These are phyloP conservation scores for Motacilla alba DNA, from an alignment of 2,113 vertebrate genomes.

Conservation along the genomic window DNA sequence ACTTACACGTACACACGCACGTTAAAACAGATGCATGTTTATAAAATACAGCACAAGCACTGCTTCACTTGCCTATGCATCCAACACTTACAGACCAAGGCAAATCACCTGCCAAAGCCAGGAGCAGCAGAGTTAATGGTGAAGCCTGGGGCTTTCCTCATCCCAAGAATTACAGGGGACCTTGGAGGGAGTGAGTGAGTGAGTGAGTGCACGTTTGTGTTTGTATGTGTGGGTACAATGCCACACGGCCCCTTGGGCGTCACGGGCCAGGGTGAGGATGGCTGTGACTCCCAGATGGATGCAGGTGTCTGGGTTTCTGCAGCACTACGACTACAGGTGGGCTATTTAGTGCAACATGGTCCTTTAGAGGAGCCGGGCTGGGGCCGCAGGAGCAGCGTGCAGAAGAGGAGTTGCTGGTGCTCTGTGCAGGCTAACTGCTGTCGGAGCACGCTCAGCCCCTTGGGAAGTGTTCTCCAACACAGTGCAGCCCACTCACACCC, in stretches of 20 bases:
- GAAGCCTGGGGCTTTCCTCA: background rate
- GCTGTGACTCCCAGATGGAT: background rate
- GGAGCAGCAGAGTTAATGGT: background rate
- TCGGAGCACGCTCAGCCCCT: background rate
- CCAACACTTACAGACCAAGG: background rate
- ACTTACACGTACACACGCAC: background rate
- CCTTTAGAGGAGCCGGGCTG: background rate
- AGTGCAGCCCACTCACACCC: background rate
- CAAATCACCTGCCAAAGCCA: background rate
- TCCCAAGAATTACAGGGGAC: background rate
- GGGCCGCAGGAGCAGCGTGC: background rate
- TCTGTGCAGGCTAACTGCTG: background rate
- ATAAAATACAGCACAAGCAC: slow-evolving; percentile 6
- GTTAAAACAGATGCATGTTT: background rate
- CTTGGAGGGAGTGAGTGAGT: background rate
- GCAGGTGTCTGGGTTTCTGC: slow-evolving; percentile 34
- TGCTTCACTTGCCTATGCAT: background rate
- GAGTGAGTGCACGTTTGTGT: background rate
- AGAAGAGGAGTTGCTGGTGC: background rate
- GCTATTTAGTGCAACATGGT: background rate
- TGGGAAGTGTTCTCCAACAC: background rate
- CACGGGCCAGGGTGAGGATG: background rate
- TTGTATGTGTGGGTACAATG: background rate
- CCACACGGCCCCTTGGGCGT: background rate
- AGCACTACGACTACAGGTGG: background rate